Evolutionary conservation across 1,140 invertebrate species (phyloP).

Genomic region (Psix sp.): DNA sequence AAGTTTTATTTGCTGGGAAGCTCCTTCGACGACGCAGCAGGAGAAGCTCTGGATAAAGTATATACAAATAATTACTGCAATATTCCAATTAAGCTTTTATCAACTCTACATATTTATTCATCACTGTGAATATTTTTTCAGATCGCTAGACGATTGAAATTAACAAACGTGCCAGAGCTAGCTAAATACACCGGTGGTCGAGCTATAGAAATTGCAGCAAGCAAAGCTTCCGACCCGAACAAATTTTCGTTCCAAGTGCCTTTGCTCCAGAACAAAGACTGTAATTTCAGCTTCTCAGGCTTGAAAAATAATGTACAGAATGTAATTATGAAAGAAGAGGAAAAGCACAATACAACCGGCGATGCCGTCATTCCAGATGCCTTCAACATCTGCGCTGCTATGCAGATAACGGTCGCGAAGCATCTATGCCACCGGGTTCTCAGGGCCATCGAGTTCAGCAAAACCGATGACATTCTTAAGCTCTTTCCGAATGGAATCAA

Average conservation of each 20-base stretch:
- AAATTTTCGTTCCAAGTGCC: constrained; percentile 83
- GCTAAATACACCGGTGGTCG: constrained; percentile 86
- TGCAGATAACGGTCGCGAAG: constrained; percentile 85
- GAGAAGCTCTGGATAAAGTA: constrained; percentile 94
- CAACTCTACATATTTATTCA: no score
- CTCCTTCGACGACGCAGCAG: constrained; percentile 90
- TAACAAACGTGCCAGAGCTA: constrained; percentile 88
- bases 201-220: constrained; percentile 90
- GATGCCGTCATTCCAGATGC: constrained; percentile 87
- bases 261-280: constrained; percentile 81
- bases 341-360: constrained; percentile 78
- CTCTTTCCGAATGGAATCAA: constrained; percentile 79
- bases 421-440: constrained; percentile 90
- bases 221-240: constrained; percentile 80
- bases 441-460: constrained; percentile 87
- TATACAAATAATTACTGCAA: constrained; percentile 35
- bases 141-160: constrained; percentile 89
- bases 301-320: constrained; percentile 79
- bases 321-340: constrained; percentile 80
- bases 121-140: constrained; percentile 67
- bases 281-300: constrained; percentile 92
- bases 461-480: constrained; percentile 74
- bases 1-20: constrained; percentile 89
- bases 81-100: no score
- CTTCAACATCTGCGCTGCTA: constrained; percentile 90